phyloP scores from a whole-genome alignment of 2,888 invertebrate genomes.

The Anthophora plumipes region DNA sequence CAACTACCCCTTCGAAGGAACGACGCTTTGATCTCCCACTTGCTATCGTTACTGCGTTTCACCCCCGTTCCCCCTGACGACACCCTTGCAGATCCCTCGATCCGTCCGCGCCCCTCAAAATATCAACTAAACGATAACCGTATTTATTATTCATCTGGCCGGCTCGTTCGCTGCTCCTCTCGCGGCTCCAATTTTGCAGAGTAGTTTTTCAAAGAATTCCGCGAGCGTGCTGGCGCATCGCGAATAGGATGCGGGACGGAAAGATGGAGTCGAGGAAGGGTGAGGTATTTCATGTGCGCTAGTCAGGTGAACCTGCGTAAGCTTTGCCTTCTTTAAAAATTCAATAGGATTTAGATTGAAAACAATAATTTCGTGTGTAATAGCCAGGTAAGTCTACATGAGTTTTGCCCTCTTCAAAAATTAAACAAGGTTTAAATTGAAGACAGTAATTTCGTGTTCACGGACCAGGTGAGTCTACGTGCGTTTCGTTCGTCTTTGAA shows the following conservation, averaged over 20 bases:
- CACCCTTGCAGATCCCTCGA: constrained; percentile 50
- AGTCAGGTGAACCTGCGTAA: not conserved
- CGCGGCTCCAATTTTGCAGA: constrained; percentile 79
- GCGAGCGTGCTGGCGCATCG: constrained; percentile 62
- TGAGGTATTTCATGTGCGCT: constrained; percentile 47
- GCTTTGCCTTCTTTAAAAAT: too few relatives aligned
- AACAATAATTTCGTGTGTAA: too few relatives aligned
- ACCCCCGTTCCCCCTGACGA: constrained; percentile 39
- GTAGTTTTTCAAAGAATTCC: constrained; percentile 80
- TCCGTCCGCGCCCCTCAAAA: constrained; percentile 85
- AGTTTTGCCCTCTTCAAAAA: too few relatives aligned
- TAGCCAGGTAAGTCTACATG: too few relatives aligned
- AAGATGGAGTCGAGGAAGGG: constrained; percentile 29
- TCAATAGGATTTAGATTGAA: too few relatives aligned
- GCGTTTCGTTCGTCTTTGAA: too few relatives aligned
- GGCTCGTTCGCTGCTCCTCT: constrained; percentile 71
- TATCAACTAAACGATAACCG: constrained; percentile 88
- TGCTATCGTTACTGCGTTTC: constrained; percentile 28
- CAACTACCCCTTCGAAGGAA: constrained; percentile 35
- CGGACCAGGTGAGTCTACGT: too few relatives aligned
- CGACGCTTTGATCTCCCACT: constrained; percentile 78
- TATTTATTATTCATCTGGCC: constrained; percentile 88
- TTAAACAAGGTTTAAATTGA: too few relatives aligned
- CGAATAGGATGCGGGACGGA: constrained; percentile 20
- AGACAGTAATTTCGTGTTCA: too few relatives aligned